Evolutionary conservation across 1,140 invertebrate genomes (phyloP).

Genomic region (Lepidurus packardi): DNA sequence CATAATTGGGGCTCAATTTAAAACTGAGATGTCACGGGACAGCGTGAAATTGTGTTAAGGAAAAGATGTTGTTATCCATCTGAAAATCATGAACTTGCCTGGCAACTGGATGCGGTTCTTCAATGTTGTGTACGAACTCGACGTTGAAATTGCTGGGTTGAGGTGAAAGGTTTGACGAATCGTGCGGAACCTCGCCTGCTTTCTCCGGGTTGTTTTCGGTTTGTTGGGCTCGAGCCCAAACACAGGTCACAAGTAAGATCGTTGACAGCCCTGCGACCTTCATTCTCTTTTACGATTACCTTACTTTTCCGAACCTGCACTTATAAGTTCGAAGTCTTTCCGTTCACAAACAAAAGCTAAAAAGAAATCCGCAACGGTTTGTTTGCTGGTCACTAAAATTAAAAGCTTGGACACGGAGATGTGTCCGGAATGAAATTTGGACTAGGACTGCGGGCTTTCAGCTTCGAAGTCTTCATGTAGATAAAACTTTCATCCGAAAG

Average conservation of each 20-base stretch:
- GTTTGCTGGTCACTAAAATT: no score
- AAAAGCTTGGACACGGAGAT: no score
- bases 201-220: not conserved
- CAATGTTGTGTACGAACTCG: not conserved
- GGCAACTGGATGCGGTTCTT: not conserved
- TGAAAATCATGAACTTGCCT: not conserved
- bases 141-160: not conserved
- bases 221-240: slow-evolving; percentile 3
- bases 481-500: no score
- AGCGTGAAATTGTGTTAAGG: not conserved
- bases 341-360: no score
- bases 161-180: not conserved
- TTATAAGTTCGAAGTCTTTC: not conserved
- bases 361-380: no score
- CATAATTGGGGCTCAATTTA: no score
- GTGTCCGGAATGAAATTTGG: no score
- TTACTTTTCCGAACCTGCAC: not conserved
- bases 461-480: no score
- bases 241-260: not conserved
- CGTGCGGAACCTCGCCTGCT: not conserved
- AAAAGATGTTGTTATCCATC: not conserved
- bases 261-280: not conserved
- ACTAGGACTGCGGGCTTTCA: no score
- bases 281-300: not conserved
- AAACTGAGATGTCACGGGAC: not conserved